These are phyloP conservation scores for Scleropages formosus DNA, from an alignment of 2,797 vertebrate genomes.

Conservation along the genomic window DNA sequence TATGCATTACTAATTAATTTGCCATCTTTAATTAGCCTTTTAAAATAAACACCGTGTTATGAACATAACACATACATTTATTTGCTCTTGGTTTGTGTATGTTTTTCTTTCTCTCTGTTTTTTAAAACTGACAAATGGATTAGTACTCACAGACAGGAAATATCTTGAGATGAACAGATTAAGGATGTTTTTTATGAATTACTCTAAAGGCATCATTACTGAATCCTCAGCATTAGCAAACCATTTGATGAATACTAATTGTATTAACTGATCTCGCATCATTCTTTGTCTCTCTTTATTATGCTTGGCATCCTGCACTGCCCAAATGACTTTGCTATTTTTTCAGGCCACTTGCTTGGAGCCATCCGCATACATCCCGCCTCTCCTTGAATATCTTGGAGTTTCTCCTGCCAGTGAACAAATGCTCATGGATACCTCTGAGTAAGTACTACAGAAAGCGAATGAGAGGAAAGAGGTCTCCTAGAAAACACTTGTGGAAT, in stretches of 20 bases:
- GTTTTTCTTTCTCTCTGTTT: not conserved
- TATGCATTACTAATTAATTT: too few relatives aligned
- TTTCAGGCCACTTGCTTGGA: too few relatives aligned
- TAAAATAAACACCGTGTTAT: too few relatives aligned
- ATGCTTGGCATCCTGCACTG: not conserved
- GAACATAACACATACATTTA: not conserved
- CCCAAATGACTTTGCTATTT: conserved; percentile 12
- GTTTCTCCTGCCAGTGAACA: too few relatives aligned
- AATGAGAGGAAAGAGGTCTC: too few relatives aligned
- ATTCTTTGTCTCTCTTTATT: not conserved
- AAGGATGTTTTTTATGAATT: not conserved
- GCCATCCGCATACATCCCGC: too few relatives aligned
- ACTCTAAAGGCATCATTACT: not conserved
- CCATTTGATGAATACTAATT: not conserved
- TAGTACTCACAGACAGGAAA: not conserved
- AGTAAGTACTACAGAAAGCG: too few relatives aligned
- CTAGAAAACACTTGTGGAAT: too few relatives aligned
- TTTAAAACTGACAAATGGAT: not conserved
- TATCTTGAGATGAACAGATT: not conserved
- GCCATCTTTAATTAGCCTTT: too few relatives aligned
- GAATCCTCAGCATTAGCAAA: too few relatives aligned
- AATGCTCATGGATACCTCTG: too few relatives aligned
- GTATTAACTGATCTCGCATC: conserved; percentile 4
- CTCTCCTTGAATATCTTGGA: too few relatives aligned
- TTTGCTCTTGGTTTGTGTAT: not conserved